A percentile compares a stretch with the other conserved stretches of the same genome.
Conservation (phyloP, 2,113 vertebrate genomes). For the Vidua chalybeata region DNA sequence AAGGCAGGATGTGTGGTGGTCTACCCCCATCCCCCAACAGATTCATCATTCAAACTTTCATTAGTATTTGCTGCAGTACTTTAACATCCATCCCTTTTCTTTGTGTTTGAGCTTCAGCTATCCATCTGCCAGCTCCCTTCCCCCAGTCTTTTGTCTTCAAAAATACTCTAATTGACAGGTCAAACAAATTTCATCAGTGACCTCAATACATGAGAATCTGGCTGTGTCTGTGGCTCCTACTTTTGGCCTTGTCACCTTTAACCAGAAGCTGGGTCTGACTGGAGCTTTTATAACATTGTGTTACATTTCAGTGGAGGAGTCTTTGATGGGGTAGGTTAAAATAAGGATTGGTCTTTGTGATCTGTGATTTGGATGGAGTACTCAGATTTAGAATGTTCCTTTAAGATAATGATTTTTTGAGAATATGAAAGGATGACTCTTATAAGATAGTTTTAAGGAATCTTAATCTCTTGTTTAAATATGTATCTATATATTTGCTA, state of each 20-base stretch:
- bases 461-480: neutral
- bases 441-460: neutral
- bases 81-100: neutral
- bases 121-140: conserved; percentile 41
- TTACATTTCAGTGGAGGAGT: neutral
- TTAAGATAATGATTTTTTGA: neutral
- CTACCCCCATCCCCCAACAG: neutral
- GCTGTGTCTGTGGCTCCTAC: neutral
- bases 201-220: conserved; percentile 19
- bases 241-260: conserved; percentile 45
- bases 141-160: conserved; percentile 47
- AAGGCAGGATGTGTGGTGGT: neutral
- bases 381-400: neutral
- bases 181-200: conserved; percentile 31
- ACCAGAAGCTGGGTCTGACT: neutral
- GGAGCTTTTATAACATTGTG: neutral
- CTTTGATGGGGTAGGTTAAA: neutral
- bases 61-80: neutral
- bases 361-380: neutral
- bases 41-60: neutral
- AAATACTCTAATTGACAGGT: conserved; percentile 56
- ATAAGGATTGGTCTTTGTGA: neutral
- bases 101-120: neutral
- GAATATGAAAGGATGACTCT: neutral
- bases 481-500: neutral